Evolutionary conservation across 2,797 vertebrate species (phyloP).

Genomic region (Pseudochaenichthys georgianus): DNA sequence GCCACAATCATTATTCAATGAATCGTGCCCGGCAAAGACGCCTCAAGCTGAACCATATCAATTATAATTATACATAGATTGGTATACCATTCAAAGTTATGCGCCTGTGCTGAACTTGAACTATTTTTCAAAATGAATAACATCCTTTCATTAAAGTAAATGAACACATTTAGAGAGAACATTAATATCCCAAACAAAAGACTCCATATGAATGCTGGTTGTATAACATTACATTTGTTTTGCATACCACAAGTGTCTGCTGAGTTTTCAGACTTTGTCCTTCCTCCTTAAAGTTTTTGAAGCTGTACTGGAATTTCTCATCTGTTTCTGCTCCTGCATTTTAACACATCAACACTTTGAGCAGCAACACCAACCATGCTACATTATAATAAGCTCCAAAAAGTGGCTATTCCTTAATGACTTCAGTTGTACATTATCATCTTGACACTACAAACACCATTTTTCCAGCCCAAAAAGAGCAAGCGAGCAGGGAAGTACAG

Average conservation of each 20-base stretch:
- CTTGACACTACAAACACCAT: background rate
- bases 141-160: conserved; percentile 8
- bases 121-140: background rate
- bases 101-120: background rate
- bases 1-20: conserved; percentile 6
- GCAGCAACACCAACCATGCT: background rate
- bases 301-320: background rate
- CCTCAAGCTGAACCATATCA: background rate
- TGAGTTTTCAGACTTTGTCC: background rate
- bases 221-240: background rate
- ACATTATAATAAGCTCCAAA: background rate
- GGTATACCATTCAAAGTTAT: background rate
- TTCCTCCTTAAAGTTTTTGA: background rate
- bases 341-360: background rate
- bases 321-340: background rate
- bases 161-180: background rate
- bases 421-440: conserved; percentile 16
- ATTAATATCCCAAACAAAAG: background rate
- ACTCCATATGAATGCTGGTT: background rate
- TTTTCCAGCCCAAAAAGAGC: conserved; percentile 23
- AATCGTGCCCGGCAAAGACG: background rate
- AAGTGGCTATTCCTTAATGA: background rate
- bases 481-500: conserved; percentile 1
- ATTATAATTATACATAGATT: background rate
- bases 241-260: background rate